These are phyloP conservation scores for Dinocampus coccinellae DNA, from an alignment of 2,888 invertebrate species.

Conservation along the genomic window DNA sequence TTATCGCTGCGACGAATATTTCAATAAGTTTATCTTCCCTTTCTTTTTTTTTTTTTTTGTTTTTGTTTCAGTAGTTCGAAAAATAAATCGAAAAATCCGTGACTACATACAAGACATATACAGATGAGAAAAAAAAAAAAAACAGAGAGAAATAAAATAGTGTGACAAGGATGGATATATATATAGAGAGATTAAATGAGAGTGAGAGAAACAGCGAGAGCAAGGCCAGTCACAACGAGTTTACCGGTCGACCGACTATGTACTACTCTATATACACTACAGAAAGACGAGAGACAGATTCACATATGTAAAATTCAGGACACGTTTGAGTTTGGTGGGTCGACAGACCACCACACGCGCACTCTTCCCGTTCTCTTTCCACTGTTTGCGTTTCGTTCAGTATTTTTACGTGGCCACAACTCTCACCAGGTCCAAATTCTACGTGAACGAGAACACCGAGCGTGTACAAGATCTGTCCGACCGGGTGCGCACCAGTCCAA, in stretches of 20 bases:
- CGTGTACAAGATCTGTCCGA: neutral
- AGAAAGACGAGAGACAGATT: conserved; percentile 30
- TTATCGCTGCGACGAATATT: neutral
- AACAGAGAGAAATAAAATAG: neutral
- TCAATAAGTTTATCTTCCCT: neutral
- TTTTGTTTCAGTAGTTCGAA: no score
- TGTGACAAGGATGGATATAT: neutral
- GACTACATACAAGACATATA: neutral
- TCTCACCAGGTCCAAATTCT: conserved; percentile 21
- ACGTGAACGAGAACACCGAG: conserved; percentile 9
- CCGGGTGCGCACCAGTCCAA: neutral
- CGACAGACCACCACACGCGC: conserved; percentile 39
- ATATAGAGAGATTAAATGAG: conserved; percentile 9
- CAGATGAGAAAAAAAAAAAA: neutral
- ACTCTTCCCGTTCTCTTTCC: neutral
- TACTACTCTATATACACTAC: conserved; percentile 19
- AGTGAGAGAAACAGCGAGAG: neutral
- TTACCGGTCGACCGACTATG: conserved; percentile 4
- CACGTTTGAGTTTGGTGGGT: conserved; percentile 48
- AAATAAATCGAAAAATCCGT: neutral
- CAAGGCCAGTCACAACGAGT: conserved; percentile 8
- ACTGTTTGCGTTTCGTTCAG: neutral
- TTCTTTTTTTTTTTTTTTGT: neutral
- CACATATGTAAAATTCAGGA: conserved; percentile 42
- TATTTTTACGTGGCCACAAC: conserved; percentile 7